These are phyloP conservation scores for Xenops minutus DNA, from an alignment of 2,797 vertebrate genomes.

Conservation along the genomic window DNA sequence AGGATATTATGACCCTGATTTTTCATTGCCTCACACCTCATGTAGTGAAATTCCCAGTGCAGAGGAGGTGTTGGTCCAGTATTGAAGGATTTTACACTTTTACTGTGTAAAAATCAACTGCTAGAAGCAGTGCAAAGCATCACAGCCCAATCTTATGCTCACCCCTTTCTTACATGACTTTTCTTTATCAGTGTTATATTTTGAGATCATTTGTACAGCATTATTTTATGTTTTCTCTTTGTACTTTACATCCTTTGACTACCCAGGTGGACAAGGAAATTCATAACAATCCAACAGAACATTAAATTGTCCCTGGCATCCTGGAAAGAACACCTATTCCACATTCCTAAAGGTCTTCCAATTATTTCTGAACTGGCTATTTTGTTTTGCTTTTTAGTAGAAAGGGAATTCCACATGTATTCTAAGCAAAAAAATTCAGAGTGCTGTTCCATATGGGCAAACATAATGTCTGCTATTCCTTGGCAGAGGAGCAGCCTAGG, in stretches of 20 bases:
- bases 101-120: neutral
- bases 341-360: neutral
- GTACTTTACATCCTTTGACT: neutral
- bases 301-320: neutral
- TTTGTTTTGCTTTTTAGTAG: slow-evolving; percentile 31
- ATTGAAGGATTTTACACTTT: neutral
- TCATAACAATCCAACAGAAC: neutral
- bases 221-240: neutral
- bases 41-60: neutral
- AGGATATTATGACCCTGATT: slow-evolving; percentile 24
- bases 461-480: neutral
- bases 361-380: neutral
- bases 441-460: neutral
- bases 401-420: slow-evolving; percentile 32
- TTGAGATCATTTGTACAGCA: neutral
- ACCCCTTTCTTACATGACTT: neutral
- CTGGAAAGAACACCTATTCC: neutral
- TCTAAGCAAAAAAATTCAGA: slow-evolving; percentile 10
- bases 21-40: slow-evolving; percentile 15
- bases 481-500: slow-evolving; percentile 9
- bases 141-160: neutral
- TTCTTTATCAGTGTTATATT: neutral
- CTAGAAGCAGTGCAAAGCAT: neutral
- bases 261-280: neutral
- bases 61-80: neutral